Evolutionary conservation across 2,797 vertebrate species (phyloP).

Genomic region (Austrolebias charrua): DNA sequence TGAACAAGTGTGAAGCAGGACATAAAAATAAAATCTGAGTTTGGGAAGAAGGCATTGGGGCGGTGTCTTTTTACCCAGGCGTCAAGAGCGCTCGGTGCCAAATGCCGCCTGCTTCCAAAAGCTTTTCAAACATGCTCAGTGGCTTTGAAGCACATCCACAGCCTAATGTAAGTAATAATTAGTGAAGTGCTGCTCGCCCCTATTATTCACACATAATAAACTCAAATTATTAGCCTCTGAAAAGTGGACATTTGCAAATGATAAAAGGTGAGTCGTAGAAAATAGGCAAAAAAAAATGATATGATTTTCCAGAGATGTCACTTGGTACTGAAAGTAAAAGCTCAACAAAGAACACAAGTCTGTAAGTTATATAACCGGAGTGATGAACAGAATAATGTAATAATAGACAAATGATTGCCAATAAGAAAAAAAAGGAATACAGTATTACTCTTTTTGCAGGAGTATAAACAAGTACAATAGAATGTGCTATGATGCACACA

Average conservation of each 20-base stretch:
- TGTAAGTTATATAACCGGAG: neutral
- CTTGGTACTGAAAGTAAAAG: neutral
- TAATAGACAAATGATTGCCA: too few species aligned
- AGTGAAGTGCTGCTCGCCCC: constrained; percentile 24
- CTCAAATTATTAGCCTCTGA: constrained; percentile 1
- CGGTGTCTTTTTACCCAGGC: constrained; percentile 11
- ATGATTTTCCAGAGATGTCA: neutral
- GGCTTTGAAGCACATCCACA: constrained; percentile 33
- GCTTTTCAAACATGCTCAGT: constrained; percentile 39
- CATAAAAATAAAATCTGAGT: constrained; percentile 9
- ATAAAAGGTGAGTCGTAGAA: neutral
- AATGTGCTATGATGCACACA: too few species aligned
- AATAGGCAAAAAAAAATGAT: neutral
- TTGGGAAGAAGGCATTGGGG: neutral
- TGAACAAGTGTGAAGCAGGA: constrained; percentile 13
- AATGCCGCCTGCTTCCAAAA: constrained; percentile 11
- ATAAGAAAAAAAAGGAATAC: too few species aligned
- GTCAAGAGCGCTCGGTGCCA: constrained; percentile 23
- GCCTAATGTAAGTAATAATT: constrained; percentile 48
- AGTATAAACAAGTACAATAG: too few species aligned
- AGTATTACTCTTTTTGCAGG: too few species aligned
- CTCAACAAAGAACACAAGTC: neutral
- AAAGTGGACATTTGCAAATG: neutral
- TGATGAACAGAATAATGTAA: neutral
- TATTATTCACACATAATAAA: constrained; percentile 10